Evolutionary conservation across 1,140 invertebrate species (phyloP), one percentile per base, ranked within the genome.

Genomic region (Scaptomyza graminum): DNA sequence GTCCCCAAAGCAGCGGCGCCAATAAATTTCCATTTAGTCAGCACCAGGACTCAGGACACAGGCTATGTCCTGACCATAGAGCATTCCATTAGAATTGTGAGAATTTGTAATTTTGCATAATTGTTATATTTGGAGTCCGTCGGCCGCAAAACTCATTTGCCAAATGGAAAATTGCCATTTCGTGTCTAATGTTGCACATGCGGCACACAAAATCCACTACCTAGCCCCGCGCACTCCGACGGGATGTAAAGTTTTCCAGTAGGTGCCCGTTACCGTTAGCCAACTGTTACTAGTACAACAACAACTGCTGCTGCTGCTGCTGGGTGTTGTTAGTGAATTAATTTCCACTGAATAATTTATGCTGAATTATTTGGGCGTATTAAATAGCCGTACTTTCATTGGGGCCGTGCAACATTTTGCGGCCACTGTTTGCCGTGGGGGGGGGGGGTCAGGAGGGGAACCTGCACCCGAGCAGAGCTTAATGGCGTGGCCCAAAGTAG

Each of bases 41-140:
- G 52, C 39, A 54, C 41, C 72, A 55, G 62, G 28, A 50, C 31
- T 9, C 31, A 34, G 5, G 28, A 31, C 28, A 22, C 51, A 34
- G 43, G 61, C 47, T 51, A 34, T 31, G 64, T 43, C 55, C 69
- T 68, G 70, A 61, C 57, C 62, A 61, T 25, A 65, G 34, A 65
- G 64, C 76, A 82, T 84, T 89, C 87, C 87, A 90, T 90, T 90
- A 90, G 79, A 90, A 90, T 88, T 88, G 88, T 79, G 88, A 88
- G 88, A 88, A 90, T 90, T 90, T 90, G 88, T 90, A 90, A 90
- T 90, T 90, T 90, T 90, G 88, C 88, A 90, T 90, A 90, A 90
- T 90, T 90, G 88, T 81, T 90, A 74, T 90, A 81, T 82, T 89
- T 88, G 83, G 81, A 81, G 76, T 89, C 88, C 75, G 79, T 78